Evolutionary conservation across 2,888 invertebrate genomes (phyloP).

Genomic region (Artemia sp.): DNA sequence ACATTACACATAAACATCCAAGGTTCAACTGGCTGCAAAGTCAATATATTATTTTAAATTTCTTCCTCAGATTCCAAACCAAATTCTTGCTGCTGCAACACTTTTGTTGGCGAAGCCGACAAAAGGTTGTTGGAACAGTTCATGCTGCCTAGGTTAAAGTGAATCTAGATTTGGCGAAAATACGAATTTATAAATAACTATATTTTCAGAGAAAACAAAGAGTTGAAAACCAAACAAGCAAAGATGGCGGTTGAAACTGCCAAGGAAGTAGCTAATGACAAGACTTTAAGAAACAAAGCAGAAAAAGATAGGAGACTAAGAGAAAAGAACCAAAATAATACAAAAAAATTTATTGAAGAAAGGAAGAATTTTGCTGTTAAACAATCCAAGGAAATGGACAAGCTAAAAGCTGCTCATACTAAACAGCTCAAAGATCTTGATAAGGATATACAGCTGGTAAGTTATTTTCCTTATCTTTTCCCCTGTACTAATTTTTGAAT

Average conservation of each 20-base stretch:
- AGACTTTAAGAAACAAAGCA: slow-evolving; percentile 83
- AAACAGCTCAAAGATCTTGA: slow-evolving; percentile 76
- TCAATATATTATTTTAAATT: too few species aligned
- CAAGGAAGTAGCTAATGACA: slow-evolving; percentile 86
- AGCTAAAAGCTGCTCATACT: slow-evolving; percentile 74
- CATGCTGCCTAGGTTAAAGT: background rate
- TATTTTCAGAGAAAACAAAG: slow-evolving; percentile 64
- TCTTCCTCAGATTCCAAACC: too few species aligned
- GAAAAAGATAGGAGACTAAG: slow-evolving; percentile 68
- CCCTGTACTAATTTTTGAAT: background rate
- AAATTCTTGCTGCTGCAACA: too few species aligned
- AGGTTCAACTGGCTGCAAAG: too few species aligned
- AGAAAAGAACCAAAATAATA: slow-evolving; percentile 81
- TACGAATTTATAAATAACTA: background rate
- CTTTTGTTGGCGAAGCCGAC: too few species aligned
- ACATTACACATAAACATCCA: too few species aligned
- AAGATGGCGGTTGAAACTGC: slow-evolving; percentile 93
- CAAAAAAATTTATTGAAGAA: slow-evolving; percentile 92
- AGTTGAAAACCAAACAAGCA: slow-evolving; percentile 82
- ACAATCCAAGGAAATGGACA: slow-evolving; percentile 76
- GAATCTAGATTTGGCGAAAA: background rate
- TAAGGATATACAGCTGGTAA: slow-evolving; percentile 68
- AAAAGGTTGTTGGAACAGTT: too few species aligned
- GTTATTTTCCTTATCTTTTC: slow-evolving; percentile 27
- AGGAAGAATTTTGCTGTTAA: slow-evolving; percentile 70